Evolutionary conservation across 2,113 vertebrate species (phyloP).

Genomic region (Aplodontia rufa): DNA sequence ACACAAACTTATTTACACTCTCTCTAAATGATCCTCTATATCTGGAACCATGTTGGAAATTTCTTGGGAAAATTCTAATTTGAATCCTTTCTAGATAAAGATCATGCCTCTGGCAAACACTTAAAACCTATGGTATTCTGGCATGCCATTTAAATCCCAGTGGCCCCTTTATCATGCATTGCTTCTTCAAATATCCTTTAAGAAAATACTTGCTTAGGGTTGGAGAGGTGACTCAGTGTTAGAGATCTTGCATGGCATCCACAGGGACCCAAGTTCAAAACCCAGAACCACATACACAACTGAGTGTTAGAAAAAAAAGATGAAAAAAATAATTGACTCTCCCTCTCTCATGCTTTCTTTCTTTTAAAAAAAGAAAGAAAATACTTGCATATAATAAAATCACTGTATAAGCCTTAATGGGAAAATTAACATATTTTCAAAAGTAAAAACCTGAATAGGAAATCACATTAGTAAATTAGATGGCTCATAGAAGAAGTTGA

Average conservation of each 20-base stretch:
- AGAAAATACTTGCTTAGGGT: constrained; percentile 32
- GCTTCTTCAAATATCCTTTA: background rate
- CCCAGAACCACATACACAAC: no score
- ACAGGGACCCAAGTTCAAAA: no score
- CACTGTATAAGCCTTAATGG: background rate
- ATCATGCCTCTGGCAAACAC: background rate
- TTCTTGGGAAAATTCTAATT: constrained; percentile 37
- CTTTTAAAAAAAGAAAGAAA: no score
- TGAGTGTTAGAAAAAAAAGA: no score
- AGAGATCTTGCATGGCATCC: no score
- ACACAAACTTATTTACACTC: background rate
- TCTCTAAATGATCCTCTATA: background rate
- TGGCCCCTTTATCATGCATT: background rate
- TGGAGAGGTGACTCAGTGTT: no score
- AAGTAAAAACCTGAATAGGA: constrained; percentile 36
- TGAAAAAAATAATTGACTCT: no score
- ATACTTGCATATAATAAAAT: background rate
- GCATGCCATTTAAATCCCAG: background rate
- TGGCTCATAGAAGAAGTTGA: background rate
- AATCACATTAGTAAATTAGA: constrained; percentile 34
- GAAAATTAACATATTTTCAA: constrained; percentile 35
- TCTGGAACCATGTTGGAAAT: background rate
- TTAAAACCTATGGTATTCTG: background rate
- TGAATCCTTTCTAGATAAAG: background rate
- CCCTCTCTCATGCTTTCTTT: no score